Evolutionary conservation across 2,113 vertebrate species (phyloP).

Genomic region (Oryctolagus cuniculus): DNA sequence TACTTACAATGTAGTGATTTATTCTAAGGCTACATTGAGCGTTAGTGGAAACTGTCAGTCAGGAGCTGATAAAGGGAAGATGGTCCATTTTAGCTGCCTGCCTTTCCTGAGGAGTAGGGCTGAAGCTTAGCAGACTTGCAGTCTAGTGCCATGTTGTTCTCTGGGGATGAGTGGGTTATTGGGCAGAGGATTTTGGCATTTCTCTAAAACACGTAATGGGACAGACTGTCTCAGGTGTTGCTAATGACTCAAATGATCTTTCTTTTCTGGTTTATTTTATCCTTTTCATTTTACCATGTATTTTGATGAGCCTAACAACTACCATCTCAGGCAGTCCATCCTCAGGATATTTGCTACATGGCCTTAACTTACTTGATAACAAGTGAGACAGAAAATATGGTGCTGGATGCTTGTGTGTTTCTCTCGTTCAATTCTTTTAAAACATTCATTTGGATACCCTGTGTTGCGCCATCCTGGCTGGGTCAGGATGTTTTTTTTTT

Average conservation of each 20-base stretch:
- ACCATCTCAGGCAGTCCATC: background rate
- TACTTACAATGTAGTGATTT: background rate
- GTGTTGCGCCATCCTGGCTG: background rate
- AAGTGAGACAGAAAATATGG: background rate
- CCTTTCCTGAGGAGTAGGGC: background rate
- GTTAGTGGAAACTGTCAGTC: background rate
- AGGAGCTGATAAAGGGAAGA: background rate
- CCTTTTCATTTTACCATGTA: background rate
- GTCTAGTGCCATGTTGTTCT: background rate
- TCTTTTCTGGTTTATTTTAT: background rate
- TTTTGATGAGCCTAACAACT: background rate
- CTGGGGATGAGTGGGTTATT: background rate
- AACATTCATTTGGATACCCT: background rate
- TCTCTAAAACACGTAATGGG: background rate
- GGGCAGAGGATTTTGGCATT: background rate
- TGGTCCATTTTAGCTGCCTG: background rate
- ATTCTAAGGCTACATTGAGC: background rate
- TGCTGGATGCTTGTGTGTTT: background rate
- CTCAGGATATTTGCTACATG: background rate
- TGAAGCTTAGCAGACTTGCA: background rate
- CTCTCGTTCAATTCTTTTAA: background rate
- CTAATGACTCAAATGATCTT: background rate
- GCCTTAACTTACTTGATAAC: background rate
- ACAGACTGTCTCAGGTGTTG: background rate
- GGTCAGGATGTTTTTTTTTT: background rate